Percentiles rank a stretch among this genome's conserved stretches.
phyloP scores from a whole-genome alignment of 2,113 vertebrate species.

The Microcebus griseorufus region DNA sequence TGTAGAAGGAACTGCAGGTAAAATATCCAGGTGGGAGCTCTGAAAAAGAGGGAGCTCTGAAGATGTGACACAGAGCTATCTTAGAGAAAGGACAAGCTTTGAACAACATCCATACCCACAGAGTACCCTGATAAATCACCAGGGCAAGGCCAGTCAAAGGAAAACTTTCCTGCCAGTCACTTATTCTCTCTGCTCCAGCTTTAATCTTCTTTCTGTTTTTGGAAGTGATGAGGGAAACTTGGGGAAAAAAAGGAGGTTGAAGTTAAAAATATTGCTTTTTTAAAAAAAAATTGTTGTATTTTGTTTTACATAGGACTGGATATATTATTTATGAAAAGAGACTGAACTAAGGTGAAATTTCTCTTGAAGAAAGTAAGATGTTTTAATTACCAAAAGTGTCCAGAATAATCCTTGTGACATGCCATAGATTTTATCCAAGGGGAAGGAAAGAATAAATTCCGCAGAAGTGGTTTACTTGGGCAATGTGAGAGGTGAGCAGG shows the following conservation, averaged over 20 bases:
- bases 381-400: neutral
- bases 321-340: neutral
- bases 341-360: neutral
- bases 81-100: neutral
- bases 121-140: fast-evolving
- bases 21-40: neutral
- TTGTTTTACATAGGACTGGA: neutral
- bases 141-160: neutral
- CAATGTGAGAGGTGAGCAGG: neutral
- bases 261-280: neutral
- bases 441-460: neutral
- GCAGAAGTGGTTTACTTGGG: neutral
- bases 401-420: neutral
- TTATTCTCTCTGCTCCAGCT: neutral
- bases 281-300: neutral
- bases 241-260: neutral
- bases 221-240: neutral
- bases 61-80: neutral
- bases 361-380: neutral
- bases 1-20: neutral
- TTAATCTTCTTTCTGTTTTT: neutral
- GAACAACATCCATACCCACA: neutral
- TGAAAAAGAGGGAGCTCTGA: neutral
- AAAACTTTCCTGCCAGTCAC: neutral
- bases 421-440: neutral